Evolutionary conservation across 2,888 invertebrate species (phyloP).

Genomic region (Hemicrepidius hirtus): DNA sequence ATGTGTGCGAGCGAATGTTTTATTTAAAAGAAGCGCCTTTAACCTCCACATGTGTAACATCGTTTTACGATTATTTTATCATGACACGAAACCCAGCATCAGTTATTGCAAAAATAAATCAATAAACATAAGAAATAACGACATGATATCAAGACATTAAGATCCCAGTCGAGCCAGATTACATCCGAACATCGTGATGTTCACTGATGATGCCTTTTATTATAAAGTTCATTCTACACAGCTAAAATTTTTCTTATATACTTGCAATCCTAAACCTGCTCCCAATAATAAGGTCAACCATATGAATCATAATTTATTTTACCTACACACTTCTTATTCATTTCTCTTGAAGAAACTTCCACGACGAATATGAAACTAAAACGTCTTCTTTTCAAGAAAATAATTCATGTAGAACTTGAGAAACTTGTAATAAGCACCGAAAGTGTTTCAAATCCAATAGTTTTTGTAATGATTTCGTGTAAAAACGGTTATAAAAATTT

Average conservation of each 20-base stretch:
- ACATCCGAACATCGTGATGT: constrained; percentile 53
- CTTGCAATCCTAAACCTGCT: too few species aligned
- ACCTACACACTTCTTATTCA: too few species aligned
- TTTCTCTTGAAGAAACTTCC: too few species aligned
- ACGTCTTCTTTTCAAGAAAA: too few species aligned
- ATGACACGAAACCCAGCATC: constrained; percentile 40
- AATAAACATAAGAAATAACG: constrained; percentile 57
- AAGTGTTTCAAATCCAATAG: too few species aligned
- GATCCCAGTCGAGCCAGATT: constrained; percentile 56
- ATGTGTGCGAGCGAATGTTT: neutral
- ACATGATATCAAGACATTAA: constrained; percentile 58
- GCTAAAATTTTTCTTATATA: constrained; percentile 43
- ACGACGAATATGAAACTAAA: too few species aligned
- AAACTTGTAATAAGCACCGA: too few species aligned
- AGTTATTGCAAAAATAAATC: constrained; percentile 57
- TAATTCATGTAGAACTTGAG: too few species aligned
- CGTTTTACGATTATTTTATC: constrained; percentile 42
- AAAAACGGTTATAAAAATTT: too few species aligned
- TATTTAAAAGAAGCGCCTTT: neutral
- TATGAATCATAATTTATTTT: too few species aligned
- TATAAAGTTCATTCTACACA: constrained; percentile 48
- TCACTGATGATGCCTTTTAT: constrained; percentile 52
- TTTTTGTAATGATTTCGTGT: too few species aligned
- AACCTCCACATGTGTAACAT: constrained; percentile 14
- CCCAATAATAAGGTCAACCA: too few species aligned